Evolutionary conservation across 2,113 vertebrate genomes (phyloP), one percentile per base, ranked within the genome.

Genomic region (Perognathus longimembris): DNA sequence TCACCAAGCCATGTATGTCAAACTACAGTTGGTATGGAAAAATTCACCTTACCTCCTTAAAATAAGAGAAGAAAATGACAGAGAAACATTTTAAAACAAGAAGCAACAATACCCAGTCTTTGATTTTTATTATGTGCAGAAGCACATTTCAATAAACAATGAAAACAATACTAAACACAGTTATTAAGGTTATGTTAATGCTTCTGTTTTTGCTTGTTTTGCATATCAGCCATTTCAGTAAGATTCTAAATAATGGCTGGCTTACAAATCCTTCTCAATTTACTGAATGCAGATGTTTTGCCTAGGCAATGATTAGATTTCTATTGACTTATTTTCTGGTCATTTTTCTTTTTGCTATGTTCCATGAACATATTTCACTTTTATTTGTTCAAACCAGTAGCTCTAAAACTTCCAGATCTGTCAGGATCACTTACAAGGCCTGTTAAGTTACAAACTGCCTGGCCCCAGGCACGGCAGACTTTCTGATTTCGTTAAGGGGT

Each of bases 11-110:
- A 12, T 67, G 70, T 28, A 75, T 91, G 18, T 81, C n/a, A 93
- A 84, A 77, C 7, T 54, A 34, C 0, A 84, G 66, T 90, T 93
- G 67, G 76, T 7, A 69, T 11, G 61, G 11, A 75, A 88, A 96
- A 85, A 18, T 6, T 40, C 5, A 0, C 45, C 40, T 80, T 83
- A 64, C 11, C 6, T 59, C 50, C 50, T 82, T 3, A 93, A 92
- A 80, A 76, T 83, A 66, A 64, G 8, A 32, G 15, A n/a, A 61
- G 34, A 78, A 11, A 40, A 36, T 73, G 6, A 63, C 2, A 85
- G 32, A 34, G n/a, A 42, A 6, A 69, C 50, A 18, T 21, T 17
- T 36, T 54, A 78, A 70, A 78, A 79, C 20, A 74, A 74, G 30
- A 67, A 63, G 4, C 28, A 36, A 8, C 6, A 63, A 6, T 22